A percentile compares a stretch with the other conserved stretches of the same genome.
Conservation (phyloP, 2,797 vertebrate species). For the Myiothlypis coronata region DNA sequence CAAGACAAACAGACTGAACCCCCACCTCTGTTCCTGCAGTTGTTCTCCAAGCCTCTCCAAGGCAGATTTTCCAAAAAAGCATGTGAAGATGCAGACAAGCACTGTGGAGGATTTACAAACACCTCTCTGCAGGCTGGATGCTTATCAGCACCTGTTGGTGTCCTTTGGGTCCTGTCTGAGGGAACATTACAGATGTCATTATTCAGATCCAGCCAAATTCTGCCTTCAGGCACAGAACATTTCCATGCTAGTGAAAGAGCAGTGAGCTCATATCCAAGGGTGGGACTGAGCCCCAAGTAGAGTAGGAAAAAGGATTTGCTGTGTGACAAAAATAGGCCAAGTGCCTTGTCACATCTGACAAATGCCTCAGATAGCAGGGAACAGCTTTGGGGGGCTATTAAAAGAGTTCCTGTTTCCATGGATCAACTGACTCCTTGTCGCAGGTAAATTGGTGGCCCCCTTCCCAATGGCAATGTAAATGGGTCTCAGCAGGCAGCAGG, state of each 20-base stretch:
- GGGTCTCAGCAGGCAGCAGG: neutral
- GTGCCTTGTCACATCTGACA: conserved; percentile 11
- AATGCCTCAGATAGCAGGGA: conserved; percentile 1
- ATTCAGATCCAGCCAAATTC: conserved; percentile 13
- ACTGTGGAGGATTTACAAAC: neutral
- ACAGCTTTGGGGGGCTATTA: neutral
- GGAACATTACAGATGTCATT: neutral
- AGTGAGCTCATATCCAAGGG: conserved; percentile 36
- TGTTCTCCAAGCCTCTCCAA: neutral
- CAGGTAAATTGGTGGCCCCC: neutral
- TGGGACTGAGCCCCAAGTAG: conserved; percentile 15
- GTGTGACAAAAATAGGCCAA: conserved; percentile 37
- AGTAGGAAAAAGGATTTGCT: conserved; percentile 61
- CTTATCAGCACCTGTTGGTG: neutral
- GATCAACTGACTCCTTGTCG: neutral
- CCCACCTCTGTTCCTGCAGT: neutral
- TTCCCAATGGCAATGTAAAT: neutral
- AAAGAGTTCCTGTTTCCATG: conserved; percentile 2
- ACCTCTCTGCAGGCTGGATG: neutral
- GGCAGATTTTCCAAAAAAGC: neutral
- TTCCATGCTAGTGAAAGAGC: conserved; percentile 7
- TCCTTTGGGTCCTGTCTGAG: neutral
- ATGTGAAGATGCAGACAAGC: neutral
- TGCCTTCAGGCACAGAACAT: neutral
- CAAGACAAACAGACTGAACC: neutral